Conservation (phyloP, 2,113 vertebrate species). For the Ammospiza caudacuta region DNA sequence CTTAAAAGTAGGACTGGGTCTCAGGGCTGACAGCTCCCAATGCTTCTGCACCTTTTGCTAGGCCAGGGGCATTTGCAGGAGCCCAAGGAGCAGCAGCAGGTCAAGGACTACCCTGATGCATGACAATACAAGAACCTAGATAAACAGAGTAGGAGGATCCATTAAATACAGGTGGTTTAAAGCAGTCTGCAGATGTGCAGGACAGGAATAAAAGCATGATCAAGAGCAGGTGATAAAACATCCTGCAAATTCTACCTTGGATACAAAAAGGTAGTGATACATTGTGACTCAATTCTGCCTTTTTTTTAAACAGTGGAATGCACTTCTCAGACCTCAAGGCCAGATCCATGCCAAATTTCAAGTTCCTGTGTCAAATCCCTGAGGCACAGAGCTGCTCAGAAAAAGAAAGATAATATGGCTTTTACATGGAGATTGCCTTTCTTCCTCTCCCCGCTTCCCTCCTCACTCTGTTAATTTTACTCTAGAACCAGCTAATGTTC, state of each 20-base stretch:
- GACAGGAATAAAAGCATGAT: background rate
- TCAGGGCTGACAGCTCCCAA: background rate
- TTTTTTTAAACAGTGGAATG: background rate
- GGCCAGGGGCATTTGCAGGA: background rate
- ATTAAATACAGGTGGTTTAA: background rate
- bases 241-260: background rate
- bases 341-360: conserved; percentile 24
- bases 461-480: background rate
- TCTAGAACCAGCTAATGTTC: background rate
- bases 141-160: background rate
- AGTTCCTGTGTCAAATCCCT: background rate
- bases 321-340: conserved; percentile 10
- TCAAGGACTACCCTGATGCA: background rate
- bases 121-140: background rate
- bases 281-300: background rate
- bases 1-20: background rate
- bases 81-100: background rate
- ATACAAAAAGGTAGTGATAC: background rate
- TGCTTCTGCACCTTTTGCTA: background rate
- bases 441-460: background rate
- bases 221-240: background rate
- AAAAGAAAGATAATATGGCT: background rate
- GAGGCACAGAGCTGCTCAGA: background rate
- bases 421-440: background rate
- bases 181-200: background rate